Conservation (phyloP, 2,888 invertebrate genomes). For the Yponomeuta plumbellus region DNA sequence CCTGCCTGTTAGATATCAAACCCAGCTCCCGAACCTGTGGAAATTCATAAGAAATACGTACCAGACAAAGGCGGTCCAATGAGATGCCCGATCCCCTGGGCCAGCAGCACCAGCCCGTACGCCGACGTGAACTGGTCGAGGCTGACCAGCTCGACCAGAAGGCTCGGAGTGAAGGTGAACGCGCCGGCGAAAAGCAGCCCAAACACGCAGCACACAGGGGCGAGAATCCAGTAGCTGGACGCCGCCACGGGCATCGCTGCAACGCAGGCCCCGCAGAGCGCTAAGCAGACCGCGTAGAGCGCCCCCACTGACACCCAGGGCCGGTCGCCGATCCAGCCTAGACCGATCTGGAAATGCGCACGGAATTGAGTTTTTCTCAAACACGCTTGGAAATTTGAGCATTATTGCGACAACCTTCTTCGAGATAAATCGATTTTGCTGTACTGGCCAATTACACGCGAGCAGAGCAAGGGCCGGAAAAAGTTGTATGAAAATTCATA, state of each 20-base stretch:
- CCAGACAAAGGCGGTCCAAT: constrained; percentile 95
- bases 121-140: constrained; percentile 94
- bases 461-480: no score
- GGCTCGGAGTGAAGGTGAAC: constrained; percentile 92
- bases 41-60: no score
- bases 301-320: constrained; percentile 88
- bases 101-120: constrained; percentile 91
- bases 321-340: constrained; percentile 94
- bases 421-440: no score
- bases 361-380: no score
- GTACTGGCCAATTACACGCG: no score
- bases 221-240: constrained; percentile 66
- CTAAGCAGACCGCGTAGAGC: constrained; percentile 87
- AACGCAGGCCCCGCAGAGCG: constrained; percentile 79
- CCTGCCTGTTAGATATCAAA: no score
- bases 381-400: no score
- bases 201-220: constrained; percentile 79
- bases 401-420: no score
- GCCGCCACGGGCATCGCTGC: constrained; percentile 77
- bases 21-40: no score
- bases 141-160: constrained; percentile 91
- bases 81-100: constrained; percentile 95
- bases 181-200: constrained; percentile 95
- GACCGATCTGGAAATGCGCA: constrained; percentile 75
- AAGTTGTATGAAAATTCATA: no score